Percentiles rank a stretch among this genome's conserved stretches.
These are phyloP conservation scores for Anhinga rufa DNA, from an alignment of 2,113 vertebrate species.

Conservation along the genomic window DNA sequence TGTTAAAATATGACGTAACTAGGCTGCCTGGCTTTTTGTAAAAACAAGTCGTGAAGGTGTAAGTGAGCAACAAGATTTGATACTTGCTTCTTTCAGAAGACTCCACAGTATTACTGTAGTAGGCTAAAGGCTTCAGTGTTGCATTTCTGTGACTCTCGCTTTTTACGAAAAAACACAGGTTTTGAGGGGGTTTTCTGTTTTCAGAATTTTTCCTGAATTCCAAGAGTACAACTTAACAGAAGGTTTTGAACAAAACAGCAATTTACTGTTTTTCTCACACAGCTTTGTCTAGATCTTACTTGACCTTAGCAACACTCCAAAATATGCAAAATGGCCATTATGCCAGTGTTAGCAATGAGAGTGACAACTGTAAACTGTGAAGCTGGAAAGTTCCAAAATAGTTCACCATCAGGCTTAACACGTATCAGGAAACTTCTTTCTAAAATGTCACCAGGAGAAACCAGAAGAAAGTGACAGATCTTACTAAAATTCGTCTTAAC, in stretches of 20 bases:
- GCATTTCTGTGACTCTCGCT: not conserved
- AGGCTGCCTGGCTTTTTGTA: not conserved
- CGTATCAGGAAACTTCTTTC: not conserved
- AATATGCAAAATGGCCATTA: not conserved
- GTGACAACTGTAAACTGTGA: not conserved
- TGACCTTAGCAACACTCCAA: not conserved
- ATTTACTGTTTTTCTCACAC: not conserved
- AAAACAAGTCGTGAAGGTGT: not conserved
- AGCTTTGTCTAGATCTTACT: not conserved
- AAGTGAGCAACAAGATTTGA: not conserved
- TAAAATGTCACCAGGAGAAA: not conserved
- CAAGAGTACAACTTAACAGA: not conserved
- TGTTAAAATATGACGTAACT: not conserved
- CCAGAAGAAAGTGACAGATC: not conserved
- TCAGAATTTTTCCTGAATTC: not conserved
- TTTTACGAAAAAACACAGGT: not conserved
- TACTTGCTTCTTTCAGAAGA: not conserved
- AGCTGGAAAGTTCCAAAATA: not conserved
- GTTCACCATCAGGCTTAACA: not conserved
- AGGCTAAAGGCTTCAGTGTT: not conserved
- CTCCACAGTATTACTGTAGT: not conserved
- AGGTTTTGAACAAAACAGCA: not conserved
- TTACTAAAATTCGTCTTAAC: not conserved
- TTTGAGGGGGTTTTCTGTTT: not conserved
- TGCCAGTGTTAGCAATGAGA: not conserved